Base-by-base conservation (phyloP, 2,797 vertebrate species). In the Melanotaenia pygmaea region DNA sequence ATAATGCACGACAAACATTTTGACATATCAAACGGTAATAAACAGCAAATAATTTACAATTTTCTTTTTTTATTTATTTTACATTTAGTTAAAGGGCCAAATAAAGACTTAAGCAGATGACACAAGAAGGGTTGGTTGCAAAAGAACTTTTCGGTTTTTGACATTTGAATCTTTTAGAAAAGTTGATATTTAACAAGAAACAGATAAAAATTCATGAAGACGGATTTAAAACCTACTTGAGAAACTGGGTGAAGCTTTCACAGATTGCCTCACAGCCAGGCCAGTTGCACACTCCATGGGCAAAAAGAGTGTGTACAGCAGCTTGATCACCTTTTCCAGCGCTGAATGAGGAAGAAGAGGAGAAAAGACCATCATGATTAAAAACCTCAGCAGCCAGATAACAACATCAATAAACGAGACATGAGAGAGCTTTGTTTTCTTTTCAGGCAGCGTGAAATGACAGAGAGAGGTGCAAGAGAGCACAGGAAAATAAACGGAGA, bases 231-330 rank as follows among this genome's bases (percentile, higher is more conserved):
- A 94, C 96, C 77, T 96, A 98, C 97, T 94, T 96, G 89, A 96
- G 93, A 91, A 98, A 98, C 78, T 96, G 95, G 93, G 93, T 94
- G 92, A 96, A 92, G 94, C 95, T 95, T 91, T 97, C 86, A 74
- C 92, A 94, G 24, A 59, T 38, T 0, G 72, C 71, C 38, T 94
- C 93, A 18, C 93, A 94, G 14, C 92, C 96, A 20, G 97, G 97
- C 97, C 97, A 98, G 82, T 96, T 96, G 91, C 97, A 98, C 92
- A 98, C 95, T 66, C 97, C 95, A 79, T 96, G 96, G 84, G 95
- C 91, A 73, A 96, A 98, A 77, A 98, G 96, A 65, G 92, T 88
- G 84, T 96, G 94, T 64, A 94, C 91, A 64, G 94, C 91, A 1
- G 69, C 11, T 2, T 4, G 10, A 32, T 76, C 88, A 5, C 62